phyloP scores from a whole-genome alignment of 2,888 invertebrate species.

The Luffia ferchaultella region DNA sequence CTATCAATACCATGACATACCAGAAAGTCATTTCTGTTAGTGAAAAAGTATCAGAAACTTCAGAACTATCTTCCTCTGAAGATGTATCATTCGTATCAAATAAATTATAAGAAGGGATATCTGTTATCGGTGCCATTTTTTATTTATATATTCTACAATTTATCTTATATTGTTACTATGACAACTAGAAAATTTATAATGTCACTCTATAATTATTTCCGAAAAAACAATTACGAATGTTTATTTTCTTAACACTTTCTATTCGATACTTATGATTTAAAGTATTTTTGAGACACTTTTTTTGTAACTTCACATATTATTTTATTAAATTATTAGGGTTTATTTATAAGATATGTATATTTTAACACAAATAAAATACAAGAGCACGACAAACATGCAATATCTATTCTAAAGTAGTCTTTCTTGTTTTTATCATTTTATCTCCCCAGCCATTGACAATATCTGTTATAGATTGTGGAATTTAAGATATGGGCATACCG shows the following conservation, averaged over 20 bases:
- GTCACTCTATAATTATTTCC: slow-evolving; percentile 7
- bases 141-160: slow-evolving; percentile 1
- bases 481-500: neutral
- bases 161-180: slow-evolving; percentile 1
- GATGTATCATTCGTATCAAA: slow-evolving; percentile 14
- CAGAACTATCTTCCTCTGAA: slow-evolving; percentile 13
- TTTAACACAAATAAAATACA: too few relatives aligned
- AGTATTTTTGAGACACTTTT: neutral
- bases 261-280: slow-evolving; percentile 9
- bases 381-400: too few relatives aligned
- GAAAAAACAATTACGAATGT: slow-evolving; percentile 6
- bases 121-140: slow-evolving; percentile 41
- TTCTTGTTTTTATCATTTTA: neutral
- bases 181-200: slow-evolving; percentile 2
- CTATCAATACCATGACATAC: slow-evolving; percentile 40
- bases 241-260: neutral
- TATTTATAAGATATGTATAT: too few relatives aligned
- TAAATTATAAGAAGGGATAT: slow-evolving; percentile 29
- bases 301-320: neutral
- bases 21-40: slow-evolving; percentile 39
- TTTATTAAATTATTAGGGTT: too few relatives aligned
- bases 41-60: slow-evolving; percentile 4
- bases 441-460: neutral
- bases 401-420: neutral
- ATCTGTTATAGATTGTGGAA: neutral